These are phyloP conservation scores for Entelurus aequoreus DNA, from an alignment of 2,113 vertebrate genomes.

Conservation along the genomic window DNA sequence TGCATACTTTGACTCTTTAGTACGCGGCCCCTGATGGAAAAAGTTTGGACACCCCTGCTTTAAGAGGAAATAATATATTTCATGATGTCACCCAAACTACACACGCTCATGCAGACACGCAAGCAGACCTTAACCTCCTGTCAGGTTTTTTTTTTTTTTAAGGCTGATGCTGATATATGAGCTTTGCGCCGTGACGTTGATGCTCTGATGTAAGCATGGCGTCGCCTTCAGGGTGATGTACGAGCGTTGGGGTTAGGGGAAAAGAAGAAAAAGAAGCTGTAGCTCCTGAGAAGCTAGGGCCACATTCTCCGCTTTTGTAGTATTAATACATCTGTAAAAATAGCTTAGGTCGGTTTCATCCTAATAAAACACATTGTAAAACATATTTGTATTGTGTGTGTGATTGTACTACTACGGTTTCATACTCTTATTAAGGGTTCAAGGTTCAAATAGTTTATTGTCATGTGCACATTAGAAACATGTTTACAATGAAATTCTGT, in stretches of 20 bases:
- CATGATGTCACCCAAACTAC: slow-evolving; percentile 46
- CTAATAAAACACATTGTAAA: no score
- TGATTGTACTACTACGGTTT: no score
- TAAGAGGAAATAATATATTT: slow-evolving; percentile 58
- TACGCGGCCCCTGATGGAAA: no score
- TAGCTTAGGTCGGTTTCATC: not conserved
- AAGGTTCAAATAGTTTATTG: no score
- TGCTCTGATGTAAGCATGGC: slow-evolving; percentile 45
- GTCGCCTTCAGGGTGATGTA: slow-evolving; percentile 60
- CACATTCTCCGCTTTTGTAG: slow-evolving; percentile 34
- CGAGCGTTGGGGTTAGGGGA: slow-evolving; percentile 65
- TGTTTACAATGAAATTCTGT: no score
- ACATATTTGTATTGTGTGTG: no score
- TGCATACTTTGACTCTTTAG: no score
- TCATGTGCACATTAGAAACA: no score
- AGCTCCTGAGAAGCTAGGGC: slow-evolving; percentile 48
- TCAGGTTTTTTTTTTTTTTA: slow-evolving; percentile 50
- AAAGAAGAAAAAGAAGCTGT: slow-evolving; percentile 41
- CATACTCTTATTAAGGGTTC: no score
- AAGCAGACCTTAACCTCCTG: slow-evolving; percentile 57
- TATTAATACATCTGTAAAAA: slow-evolving; percentile 46
- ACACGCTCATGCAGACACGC: slow-evolving; percentile 9
- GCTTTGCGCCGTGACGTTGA: slow-evolving; percentile 49
- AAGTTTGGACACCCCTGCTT: no score
- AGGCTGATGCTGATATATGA: slow-evolving; percentile 71